A percentile compares a stretch with the other conserved stretches of the same genome.
Evolutionary conservation across 2,888 invertebrate species (phyloP).

Genomic region (Himalopsyche anomala): DNA sequence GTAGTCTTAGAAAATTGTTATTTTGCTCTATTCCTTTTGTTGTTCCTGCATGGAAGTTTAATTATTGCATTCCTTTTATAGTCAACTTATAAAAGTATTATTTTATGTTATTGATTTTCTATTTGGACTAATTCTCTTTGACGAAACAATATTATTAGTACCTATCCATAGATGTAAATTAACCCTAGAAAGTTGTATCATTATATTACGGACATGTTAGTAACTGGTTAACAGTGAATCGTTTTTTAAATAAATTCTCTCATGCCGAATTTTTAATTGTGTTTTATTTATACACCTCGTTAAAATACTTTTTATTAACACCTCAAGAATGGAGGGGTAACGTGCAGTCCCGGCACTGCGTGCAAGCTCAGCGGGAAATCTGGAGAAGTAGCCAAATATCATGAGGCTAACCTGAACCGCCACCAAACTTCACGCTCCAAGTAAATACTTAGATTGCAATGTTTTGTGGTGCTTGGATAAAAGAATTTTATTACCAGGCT

Average conservation of each 20-base stretch:
- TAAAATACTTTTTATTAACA: neutral
- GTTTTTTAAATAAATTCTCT: neutral
- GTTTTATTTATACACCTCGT: neutral
- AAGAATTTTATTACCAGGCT: no score
- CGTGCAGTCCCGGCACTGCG: no score
- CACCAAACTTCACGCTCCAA: no score
- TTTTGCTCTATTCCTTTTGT: conserved; percentile 1
- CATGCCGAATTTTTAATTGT: conserved; percentile 9
- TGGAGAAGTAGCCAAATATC: no score
- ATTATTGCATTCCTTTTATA: conserved; percentile 19
- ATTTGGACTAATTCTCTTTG: conserved; percentile 11
- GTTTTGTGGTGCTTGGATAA: no score
- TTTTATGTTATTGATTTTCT: conserved; percentile 14
- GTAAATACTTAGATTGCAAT: no score
- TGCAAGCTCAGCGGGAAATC: no score
- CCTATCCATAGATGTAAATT: conserved; percentile 32
- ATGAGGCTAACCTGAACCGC: no score
- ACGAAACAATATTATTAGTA: conserved; percentile 13
- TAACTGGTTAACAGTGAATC: neutral
- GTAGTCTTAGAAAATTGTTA: neutral
- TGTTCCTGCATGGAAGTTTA: conserved; percentile 34
- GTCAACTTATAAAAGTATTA: conserved; percentile 26
- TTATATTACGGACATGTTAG: neutral
- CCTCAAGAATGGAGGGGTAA: neutral
- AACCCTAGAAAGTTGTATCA: neutral